A percentile compares a stretch with the other conserved stretches of the same genome.
Evolutionary conservation across 1,140 invertebrate species (phyloP).

Genomic region (Aphaenogaster ashmeadi): DNA sequence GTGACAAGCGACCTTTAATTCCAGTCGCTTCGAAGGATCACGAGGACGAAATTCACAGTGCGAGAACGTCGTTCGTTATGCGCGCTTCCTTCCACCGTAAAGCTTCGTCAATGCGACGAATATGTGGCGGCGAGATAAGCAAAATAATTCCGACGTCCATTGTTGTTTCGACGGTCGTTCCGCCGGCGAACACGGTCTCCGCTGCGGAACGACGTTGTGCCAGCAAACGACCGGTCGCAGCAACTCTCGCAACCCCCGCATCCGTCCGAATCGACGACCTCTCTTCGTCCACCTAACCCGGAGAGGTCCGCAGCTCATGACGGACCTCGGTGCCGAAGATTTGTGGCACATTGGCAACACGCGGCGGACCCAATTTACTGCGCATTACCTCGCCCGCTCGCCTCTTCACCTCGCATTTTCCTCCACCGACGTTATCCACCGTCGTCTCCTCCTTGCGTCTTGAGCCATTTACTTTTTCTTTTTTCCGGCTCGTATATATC

Average conservation of each 20-base stretch:
- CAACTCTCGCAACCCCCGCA: slow-evolving; percentile 48
- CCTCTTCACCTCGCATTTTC: slow-evolving; percentile 41
- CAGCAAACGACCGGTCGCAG: slow-evolving; percentile 52
- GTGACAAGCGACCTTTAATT: neutral
- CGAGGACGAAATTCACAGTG: slow-evolving; percentile 18
- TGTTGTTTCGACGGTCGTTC: slow-evolving; percentile 45
- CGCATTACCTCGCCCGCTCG: slow-evolving; percentile 71
- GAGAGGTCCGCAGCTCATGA: slow-evolving; percentile 56
- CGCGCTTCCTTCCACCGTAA: slow-evolving; percentile 6
- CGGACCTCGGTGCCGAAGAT: slow-evolving; percentile 70
- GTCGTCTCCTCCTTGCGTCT: slow-evolving; percentile 66
- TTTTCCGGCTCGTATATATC: slow-evolving; percentile 18
- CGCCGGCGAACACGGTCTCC: slow-evolving; percentile 36
- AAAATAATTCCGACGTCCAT: slow-evolving; percentile 64
- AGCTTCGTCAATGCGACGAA: slow-evolving; percentile 11
- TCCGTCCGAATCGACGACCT: slow-evolving; percentile 34
- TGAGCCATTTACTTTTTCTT: slow-evolving; percentile 14
- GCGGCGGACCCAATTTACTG: slow-evolving; percentile 77
- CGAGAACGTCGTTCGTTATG: neutral
- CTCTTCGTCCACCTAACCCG: slow-evolving; percentile 46
- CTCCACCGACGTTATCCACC: slow-evolving; percentile 52
- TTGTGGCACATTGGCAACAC: slow-evolving; percentile 78
- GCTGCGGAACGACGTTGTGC: slow-evolving; percentile 35
- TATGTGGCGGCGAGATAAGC: slow-evolving; percentile 66
- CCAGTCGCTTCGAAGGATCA: neutral